phyloP scores from a whole-genome alignment of 2,113 vertebrate species.

The Grammomys surdaster region DNA sequence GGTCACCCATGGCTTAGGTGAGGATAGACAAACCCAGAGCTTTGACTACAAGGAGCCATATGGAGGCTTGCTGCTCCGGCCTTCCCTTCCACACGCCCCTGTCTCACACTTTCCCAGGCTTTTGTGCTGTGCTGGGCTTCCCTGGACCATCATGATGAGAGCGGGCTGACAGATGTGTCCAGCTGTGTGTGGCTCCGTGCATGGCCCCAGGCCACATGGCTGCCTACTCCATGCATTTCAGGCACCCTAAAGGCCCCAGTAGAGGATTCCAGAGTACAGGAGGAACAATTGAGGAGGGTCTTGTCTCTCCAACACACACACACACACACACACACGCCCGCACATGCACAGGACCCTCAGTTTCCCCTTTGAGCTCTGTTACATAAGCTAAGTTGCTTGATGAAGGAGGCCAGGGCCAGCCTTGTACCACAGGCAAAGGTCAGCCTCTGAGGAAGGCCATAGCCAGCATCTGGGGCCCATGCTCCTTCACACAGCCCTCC shows the following conservation, averaged over 20 bases:
- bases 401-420: background rate
- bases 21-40: background rate
- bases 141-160: background rate
- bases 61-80: background rate
- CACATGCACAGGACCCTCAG: background rate
- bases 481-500: no score
- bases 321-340: background rate
- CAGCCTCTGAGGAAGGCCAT: background rate
- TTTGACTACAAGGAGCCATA: background rate
- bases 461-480: background rate
- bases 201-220: background rate
- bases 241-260: background rate
- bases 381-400: background rate
- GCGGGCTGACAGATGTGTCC: accelerated
- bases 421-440: background rate
- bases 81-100: background rate
- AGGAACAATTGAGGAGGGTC: background rate
- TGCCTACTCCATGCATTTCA: background rate
- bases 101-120: no score
- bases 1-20: background rate
- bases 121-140: background rate
- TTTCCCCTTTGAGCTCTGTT: background rate
- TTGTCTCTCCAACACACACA: background rate
- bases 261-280: no score
- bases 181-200: background rate